Conservation (phyloP, 2,113 vertebrate species). For the Arizona elegans region DNA sequence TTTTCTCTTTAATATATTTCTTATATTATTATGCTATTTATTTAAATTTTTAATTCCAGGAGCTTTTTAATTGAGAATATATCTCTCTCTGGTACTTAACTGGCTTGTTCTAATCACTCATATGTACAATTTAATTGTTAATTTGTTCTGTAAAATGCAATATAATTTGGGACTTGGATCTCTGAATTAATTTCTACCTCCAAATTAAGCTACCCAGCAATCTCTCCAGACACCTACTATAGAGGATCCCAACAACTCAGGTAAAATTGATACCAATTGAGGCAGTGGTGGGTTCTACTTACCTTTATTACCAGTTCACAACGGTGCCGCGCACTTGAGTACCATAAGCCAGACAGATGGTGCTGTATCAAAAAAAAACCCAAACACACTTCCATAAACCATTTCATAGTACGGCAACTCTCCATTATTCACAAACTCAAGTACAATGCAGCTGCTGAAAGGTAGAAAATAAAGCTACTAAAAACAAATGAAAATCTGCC, state of each 20-base stretch:
- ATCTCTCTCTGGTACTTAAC: not conserved
- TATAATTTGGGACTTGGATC: not conserved
- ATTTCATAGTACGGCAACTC: not conserved
- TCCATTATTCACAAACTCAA: not conserved
- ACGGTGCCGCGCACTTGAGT: not conserved
- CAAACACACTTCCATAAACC: not conserved
- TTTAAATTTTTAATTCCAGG: not conserved
- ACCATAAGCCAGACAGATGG: not conserved
- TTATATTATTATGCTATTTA: not conserved
- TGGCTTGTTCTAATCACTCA: not conserved
- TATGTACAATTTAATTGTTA: not conserved
- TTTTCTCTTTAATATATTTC: not conserved
- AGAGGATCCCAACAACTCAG: not conserved
- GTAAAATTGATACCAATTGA: not conserved
- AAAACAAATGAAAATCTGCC: not conserved
- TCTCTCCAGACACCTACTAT: not conserved
- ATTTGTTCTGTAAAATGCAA: not conserved
- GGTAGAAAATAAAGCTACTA: not conserved
- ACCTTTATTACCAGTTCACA: too few species aligned
- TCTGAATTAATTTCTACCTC: not conserved
- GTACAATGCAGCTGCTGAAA: not conserved
- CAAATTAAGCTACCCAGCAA: not conserved
- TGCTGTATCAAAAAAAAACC: not conserved
- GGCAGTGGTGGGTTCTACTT: too few species aligned
- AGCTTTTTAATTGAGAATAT: not conserved